phyloP scores from a whole-genome alignment of 1,140 invertebrate species.

The Archivesica marissinica region DNA sequence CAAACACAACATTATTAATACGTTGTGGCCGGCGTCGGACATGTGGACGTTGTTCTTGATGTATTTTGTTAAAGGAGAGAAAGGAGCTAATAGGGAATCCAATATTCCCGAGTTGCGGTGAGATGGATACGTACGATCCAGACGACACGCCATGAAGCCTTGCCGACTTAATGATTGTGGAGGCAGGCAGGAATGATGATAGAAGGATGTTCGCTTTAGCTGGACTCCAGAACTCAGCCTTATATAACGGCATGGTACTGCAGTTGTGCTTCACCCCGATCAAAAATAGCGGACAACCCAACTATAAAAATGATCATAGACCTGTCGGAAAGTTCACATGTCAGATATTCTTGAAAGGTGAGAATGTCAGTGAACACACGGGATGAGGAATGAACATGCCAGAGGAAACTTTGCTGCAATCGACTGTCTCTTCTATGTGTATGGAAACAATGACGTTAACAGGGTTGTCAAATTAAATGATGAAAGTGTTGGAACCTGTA shows the following conservation, averaged over 20 bases:
- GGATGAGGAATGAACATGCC: slow-evolving; percentile 46
- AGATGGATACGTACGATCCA: not conserved
- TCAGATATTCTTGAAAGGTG: slow-evolving; percentile 25
- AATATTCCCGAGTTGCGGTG: slow-evolving; percentile 9
- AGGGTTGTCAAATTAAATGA: not conserved
- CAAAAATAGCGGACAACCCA: not conserved
- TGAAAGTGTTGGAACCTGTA: slow-evolving; percentile 24
- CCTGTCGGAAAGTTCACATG: slow-evolving; percentile 21
- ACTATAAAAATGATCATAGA: slow-evolving; percentile 22
- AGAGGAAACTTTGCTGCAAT: slow-evolving; percentile 8
- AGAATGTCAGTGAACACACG: slow-evolving; percentile 26
- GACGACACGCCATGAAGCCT: not conserved
- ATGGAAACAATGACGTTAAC: slow-evolving; percentile 22
- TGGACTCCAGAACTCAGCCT: slow-evolving; percentile 11
- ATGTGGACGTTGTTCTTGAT: slow-evolving; percentile 20
- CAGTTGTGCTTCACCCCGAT: slow-evolving; percentile 4
- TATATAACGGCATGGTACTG: slow-evolving; percentile 19
- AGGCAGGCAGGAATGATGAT: not conserved
- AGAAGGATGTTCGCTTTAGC: slow-evolving; percentile 5
- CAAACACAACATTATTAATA: no score
- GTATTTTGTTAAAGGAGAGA: slow-evolving; percentile 17
- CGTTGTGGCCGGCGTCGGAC: no score
- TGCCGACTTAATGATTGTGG: slow-evolving; percentile 19
- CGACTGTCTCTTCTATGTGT: slow-evolving; percentile 6
- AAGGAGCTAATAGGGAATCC: slow-evolving; percentile 1